Percentiles rank a stretch among this genome's conserved stretches.
Conservation (phyloP, 1,140 invertebrate genomes). For the Eupristina koningsbergeri region DNA sequence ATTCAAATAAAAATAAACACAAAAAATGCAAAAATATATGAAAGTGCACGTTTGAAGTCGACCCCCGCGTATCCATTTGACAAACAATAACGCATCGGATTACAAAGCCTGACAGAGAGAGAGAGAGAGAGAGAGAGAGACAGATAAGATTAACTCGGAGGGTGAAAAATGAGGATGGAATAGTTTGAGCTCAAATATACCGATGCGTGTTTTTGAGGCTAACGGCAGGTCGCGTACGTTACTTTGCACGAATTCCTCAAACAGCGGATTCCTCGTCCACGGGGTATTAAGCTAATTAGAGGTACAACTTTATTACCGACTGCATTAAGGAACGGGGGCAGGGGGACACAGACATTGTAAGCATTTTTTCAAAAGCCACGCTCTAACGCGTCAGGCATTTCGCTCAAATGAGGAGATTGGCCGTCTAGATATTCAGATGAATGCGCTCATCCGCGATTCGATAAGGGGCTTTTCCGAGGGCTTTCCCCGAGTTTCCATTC, state of each 20-base stretch:
- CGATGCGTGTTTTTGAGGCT: conserved; percentile 62
- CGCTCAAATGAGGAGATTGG: conserved; percentile 64
- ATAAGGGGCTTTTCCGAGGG: neutral
- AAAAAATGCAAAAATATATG: no score
- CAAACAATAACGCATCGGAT: no score
- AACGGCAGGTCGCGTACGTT: conserved; percentile 54
- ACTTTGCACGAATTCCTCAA: neutral
- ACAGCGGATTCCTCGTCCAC: conserved; percentile 29
- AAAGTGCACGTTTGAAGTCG: no score
- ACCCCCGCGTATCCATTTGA: no score
- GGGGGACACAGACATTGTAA: neutral
- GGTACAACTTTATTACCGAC: conserved; percentile 70
- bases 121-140: no score
- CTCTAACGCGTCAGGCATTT: neutral
- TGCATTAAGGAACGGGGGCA: neutral
- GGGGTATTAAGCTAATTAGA: conserved; percentile 66
- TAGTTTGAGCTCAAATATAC: neutral
- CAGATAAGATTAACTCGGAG: neutral
- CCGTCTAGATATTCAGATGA: conserved; percentile 59
- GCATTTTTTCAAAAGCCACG: neutral
- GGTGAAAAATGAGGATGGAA: neutral
- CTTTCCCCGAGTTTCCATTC: neutral
- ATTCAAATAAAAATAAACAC: no score
- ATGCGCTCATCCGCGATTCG: neutral
- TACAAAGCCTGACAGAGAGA: neutral